phyloP scores from a whole-genome alignment of 2,888 invertebrate species.

The Sarcophaga caerulescens region DNA sequence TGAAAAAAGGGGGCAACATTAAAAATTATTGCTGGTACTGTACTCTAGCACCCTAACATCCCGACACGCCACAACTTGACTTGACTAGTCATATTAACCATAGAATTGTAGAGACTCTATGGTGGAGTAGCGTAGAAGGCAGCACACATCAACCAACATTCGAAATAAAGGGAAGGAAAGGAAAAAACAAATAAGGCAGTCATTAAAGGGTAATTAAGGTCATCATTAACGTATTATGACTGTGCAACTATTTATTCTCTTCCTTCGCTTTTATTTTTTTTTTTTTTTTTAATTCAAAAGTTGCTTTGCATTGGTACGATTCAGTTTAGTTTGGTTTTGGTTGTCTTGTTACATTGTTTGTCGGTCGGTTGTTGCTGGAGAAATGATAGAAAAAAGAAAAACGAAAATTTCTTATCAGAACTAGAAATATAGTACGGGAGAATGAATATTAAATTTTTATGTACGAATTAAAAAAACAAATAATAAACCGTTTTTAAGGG shows the following conservation, averaged over 20 bases:
- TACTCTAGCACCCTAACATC: background rate
- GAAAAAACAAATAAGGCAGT: conserved; percentile 59
- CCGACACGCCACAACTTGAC: background rate
- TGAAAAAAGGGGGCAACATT: conserved; percentile 21
- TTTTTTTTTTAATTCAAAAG: background rate
- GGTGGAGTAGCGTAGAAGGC: background rate
- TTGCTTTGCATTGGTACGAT: background rate
- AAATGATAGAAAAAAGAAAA: background rate
- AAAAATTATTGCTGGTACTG: background rate
- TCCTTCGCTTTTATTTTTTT: background rate
- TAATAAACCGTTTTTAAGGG: background rate
- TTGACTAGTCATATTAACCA: background rate
- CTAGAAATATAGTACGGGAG: background rate
- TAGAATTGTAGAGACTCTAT: background rate
- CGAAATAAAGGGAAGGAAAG: background rate
- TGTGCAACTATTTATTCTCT: conserved; percentile 30
- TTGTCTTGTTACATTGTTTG: too few species aligned
- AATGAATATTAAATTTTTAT: background rate
- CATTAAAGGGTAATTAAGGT: conserved; percentile 68
- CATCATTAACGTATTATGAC: conserved; percentile 56
- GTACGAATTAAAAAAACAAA: background rate
- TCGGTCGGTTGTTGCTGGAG: background rate
- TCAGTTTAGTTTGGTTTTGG: too few species aligned
- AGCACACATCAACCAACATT: background rate
- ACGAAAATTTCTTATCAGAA: conserved; percentile 38